phyloP scores from a whole-genome alignment of 2,113 vertebrate species.

The Nicator chloris region DNA sequence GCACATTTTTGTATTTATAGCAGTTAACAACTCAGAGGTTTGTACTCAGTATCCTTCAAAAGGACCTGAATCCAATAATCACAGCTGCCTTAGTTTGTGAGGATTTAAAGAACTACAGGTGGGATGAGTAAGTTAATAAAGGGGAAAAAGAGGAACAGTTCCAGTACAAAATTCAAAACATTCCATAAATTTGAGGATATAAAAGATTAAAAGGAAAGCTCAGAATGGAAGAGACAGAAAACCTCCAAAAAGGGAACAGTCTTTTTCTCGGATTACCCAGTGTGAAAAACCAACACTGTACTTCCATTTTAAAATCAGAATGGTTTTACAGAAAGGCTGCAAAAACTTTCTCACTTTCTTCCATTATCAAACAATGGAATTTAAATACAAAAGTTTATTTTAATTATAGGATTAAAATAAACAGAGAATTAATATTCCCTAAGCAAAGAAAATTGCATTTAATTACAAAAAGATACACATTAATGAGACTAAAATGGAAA shows the following conservation, averaged over 20 bases:
- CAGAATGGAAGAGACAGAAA: neutral
- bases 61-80: neutral
- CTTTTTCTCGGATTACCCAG: neutral
- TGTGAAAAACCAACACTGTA: neutral
- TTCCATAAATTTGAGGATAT: neutral
- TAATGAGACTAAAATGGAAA: neutral
- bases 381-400: neutral
- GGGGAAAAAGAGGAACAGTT: neutral
- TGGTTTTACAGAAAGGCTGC: neutral
- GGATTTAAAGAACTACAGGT: neutral
- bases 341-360: neutral
- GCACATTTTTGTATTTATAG: neutral
- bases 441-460: neutral
- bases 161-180: neutral
- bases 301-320: neutral
- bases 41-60: neutral
- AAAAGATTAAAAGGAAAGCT: neutral
- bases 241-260: neutral
- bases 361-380: neutral
- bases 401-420: neutral
- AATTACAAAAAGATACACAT: neutral
- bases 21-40: neutral
- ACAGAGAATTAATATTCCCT: neutral
- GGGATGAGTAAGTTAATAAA: neutral
- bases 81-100: neutral